Conservation (phyloP, 2,888 invertebrate species). For the Cosmia trapezina region DNA sequence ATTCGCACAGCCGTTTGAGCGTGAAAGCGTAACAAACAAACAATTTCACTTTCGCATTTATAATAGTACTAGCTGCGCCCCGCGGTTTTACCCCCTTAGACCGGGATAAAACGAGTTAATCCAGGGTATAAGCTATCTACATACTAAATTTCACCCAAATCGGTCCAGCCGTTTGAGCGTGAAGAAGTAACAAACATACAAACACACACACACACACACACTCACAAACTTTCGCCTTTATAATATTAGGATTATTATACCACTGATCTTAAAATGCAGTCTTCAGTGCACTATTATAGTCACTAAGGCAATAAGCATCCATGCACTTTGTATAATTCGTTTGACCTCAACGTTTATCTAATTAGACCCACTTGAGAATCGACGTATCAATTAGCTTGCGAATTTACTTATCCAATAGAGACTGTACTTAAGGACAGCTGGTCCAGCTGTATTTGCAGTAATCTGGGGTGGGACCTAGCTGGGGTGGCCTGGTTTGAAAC, state of each 20-base stretch:
- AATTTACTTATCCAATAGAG: conserved; percentile 52
- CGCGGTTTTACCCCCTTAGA: no score
- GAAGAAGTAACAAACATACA: no score
- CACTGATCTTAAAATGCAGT: conserved; percentile 20
- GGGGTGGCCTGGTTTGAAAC: conserved; percentile 8
- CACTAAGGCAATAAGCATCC: conserved; percentile 45
- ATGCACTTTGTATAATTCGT: conserved; percentile 70
- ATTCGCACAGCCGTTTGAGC: no score
- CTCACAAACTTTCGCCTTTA: no score
- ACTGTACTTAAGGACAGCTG: conserved; percentile 31
- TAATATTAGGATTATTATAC: not conserved
- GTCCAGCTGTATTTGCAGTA: conserved; percentile 19
- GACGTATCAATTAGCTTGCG: conserved; percentile 63
- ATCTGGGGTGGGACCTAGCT: conserved; percentile 49
- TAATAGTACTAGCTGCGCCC: no score
- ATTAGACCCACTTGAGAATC: conserved; percentile 76
- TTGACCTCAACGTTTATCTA: conserved; percentile 79
- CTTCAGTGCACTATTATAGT: conserved; percentile 33
- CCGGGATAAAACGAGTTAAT: no score
- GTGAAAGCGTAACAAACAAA: no score
- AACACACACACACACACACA: no score
- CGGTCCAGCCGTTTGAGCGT: no score
- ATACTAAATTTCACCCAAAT: no score
- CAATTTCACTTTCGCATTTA: no score
- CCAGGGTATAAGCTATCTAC: no score